phyloP scores from a whole-genome alignment of 2,113 vertebrate genomes.

The Ceyx margarethae region DNA sequence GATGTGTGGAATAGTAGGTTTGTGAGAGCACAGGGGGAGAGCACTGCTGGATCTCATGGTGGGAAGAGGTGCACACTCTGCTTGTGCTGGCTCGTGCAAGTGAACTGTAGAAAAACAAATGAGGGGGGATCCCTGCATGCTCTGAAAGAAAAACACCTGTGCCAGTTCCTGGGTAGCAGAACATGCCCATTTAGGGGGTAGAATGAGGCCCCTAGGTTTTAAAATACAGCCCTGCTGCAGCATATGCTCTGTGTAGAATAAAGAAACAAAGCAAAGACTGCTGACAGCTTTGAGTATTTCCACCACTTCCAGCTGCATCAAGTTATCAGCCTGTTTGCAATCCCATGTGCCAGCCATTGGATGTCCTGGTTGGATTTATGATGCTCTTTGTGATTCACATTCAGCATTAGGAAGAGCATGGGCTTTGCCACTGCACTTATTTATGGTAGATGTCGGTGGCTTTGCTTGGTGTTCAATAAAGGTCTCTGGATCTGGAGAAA shows the following conservation, averaged over 20 bases:
- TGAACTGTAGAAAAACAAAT: not conserved
- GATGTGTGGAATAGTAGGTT: too few species aligned
- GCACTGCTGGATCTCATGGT: not conserved
- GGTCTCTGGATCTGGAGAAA: not conserved
- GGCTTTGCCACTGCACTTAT: not conserved
- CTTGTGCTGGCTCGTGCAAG: not conserved
- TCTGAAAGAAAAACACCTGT: not conserved
- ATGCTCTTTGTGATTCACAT: not conserved
- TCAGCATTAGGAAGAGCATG: not conserved
- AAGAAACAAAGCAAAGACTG: not conserved
- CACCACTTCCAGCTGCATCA: not conserved
- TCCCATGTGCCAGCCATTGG: not conserved
- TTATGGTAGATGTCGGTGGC: not conserved
- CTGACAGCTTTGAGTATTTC: not conserved
- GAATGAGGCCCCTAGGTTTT: not conserved
- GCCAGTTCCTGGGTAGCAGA: not conserved
- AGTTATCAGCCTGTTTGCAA: not conserved
- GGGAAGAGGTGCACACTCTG: not conserved
- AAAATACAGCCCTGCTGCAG: not conserved
- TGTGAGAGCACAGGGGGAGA: too few species aligned
- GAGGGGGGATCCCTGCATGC: not conserved
- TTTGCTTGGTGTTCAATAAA: not conserved
- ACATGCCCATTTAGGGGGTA: rapidly evolving
- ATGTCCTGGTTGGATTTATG: rapidly evolving
- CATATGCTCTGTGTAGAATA: not conserved